Base-by-base conservation (phyloP, 1,140 invertebrate species). In the Sitophilus oryzae region DNA sequence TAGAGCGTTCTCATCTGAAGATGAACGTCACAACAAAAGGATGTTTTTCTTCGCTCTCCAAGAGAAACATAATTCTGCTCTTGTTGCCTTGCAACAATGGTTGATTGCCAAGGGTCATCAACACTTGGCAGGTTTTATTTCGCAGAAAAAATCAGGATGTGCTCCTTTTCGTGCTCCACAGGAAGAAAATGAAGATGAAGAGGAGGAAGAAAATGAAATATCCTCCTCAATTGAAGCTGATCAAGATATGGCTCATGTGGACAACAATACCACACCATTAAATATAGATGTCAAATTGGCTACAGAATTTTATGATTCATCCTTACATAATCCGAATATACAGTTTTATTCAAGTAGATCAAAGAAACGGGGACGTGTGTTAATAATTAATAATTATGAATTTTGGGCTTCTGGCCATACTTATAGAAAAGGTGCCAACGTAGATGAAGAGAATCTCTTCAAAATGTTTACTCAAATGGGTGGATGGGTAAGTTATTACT, bases 361-460 rank as follows among this genome's bases (percentile, higher is more conserved):
- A 30, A 71, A 72, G 19, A 76, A 78, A 15, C 75, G 78, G 35
- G 81, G 81, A 10, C 70, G 75, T 5, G 71, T 80, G 38, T 68
- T 83, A 11, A 74, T 82, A 38, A 76, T 82, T 21, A 81, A 80
- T 44, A 81, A 78, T 49, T 76, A 78, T 2, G 52, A 72, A 21
- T 78, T 75, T 20, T n/a, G 18, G 16, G 48, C 61, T 3, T 65
- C 63, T 19, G 11, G 42, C 0, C 48, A 60, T 9, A 40, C 42
- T 1, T 60, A 49, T 5, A 72, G 81, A 43, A 60, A 53, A 2
- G 76, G 79, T 1, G 77, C 79, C 2, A 52, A 71, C 30, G 50
- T 71, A 0, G 82, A 84, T 59, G 65, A 74, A 43, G 34, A 60
- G 3, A 79, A 80, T 61, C 61, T 83, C 9, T 65, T 68, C 2